These are phyloP conservation scores for Dicaeum eximium DNA, from an alignment of 2,113 vertebrate species.

Conservation along the genomic window DNA sequence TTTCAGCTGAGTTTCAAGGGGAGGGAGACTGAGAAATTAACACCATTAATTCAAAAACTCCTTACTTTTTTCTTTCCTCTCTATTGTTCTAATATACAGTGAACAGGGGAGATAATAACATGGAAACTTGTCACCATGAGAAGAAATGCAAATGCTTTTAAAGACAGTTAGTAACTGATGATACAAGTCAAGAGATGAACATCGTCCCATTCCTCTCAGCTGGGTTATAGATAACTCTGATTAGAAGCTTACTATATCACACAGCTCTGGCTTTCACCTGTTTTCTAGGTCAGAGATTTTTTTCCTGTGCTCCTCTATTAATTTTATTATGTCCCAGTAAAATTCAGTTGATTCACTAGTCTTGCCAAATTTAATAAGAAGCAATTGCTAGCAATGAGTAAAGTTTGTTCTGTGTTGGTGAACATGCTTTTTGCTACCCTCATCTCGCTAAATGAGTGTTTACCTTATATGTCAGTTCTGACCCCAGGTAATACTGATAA, in stretches of 20 bases:
- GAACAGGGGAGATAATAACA: not conserved
- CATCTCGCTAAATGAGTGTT: not conserved
- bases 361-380: not conserved
- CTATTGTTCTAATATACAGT: not conserved
- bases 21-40: not conserved
- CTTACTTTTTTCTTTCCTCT: not conserved
- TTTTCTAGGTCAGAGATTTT: not conserved
- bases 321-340: not conserved
- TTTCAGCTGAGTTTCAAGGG: not conserved
- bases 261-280: not conserved
- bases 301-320: not conserved
- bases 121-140: not conserved
- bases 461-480: not conserved
- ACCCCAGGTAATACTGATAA: not conserved
- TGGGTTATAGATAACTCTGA: not conserved
- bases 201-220: not conserved
- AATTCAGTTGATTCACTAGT: not conserved
- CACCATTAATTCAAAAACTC: not conserved
- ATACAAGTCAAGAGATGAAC: not conserved
- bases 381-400: not conserved
- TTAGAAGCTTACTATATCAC: not conserved
- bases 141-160: not conserved
- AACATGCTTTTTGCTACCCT: not conserved
- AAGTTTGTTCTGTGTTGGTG: not conserved
- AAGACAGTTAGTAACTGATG: not conserved